Base-by-base conservation (phyloP, 2,888 invertebrate genomes). In the Ypsolopha scabrella region DNA sequence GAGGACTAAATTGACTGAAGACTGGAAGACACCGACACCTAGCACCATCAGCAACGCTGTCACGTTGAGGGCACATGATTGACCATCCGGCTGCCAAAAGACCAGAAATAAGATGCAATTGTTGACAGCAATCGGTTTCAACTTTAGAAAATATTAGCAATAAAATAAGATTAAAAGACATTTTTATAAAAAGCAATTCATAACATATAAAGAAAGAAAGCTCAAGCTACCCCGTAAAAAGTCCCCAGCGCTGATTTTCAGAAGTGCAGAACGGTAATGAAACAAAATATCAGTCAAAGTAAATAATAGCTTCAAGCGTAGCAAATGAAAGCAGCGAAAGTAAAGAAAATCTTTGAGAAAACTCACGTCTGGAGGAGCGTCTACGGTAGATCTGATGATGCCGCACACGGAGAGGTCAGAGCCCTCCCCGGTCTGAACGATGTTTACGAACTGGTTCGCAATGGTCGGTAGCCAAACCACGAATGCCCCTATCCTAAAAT, bases 41-140 rank as follows among this genome's bases (percentile, higher is more conserved):
- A 81, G 55, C 6, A 82, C 70, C 8, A 80, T 62, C 10, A 78
- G 53, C 39, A 82, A 58, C 0, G 77, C 69, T 0, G 67, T 62
- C 13, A 58, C 62, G 54, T 81, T 71, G 48, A 77, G 55, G 2
- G 75, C 55, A 51, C 80, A 81, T 0, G 77, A 71, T 0, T 62
- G 62, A 6, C 56, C 64, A 43, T 72, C 60, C 1, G 60, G 64
- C 75, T 80, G 63, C 2, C 51, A 39, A 39, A n/a, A 1, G 6
- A 39, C 38, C 10, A 41, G 9, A 43, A 48, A 43, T 10, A 39
- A n/a, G n/a, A n/a, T n/a, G n/a, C n/a, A n/a, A n/a, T n/a, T n/a
- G n/a, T n/a, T n/a, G n/a, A n/a, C n/a, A n/a, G n/a, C n/a, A n/a
- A n/a, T n/a, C n/a, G n/a, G n/a, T n/a, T n/a, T n/a, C n/a, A n/a